Base-by-base conservation (phyloP, 2,888 invertebrate genomes). In the Yponomeuta cagnagella region DNA sequence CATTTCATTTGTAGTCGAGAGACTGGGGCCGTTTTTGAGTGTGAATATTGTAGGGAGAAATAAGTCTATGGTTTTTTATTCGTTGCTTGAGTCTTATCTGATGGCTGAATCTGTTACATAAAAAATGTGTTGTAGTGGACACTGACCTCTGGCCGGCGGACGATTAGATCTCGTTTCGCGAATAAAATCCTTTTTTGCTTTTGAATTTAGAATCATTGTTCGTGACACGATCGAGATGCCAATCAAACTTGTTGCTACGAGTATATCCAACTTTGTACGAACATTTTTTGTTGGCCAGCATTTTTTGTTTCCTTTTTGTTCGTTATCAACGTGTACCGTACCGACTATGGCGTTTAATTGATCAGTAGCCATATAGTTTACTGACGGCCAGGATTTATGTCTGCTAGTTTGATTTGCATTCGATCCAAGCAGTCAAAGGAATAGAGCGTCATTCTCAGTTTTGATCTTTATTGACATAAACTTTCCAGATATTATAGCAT, bases 141-240 rank as follows among this genome's bases (percentile, higher is more conserved):
- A 5, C 52, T 58, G 15, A 58, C 15, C 52, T 58, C 52, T 58
- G 15, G 15, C 15, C 15, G 52, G 52, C 15, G 52, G 52, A 15
- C 52, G 12, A 58, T 58, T 58, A 58, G 52, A 58, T 12, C 52
- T 12, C 15, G 52, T 58, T 58, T 58, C 52, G 52, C 52, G 52
- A 58, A 58, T 58, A 58, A 58, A 58, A 58, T 58, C 15, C 52
- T 58, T 58, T 58, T 58, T 58, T 58, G 52, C 43, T 58, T 58
- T 58, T 58, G 52, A 58, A 58, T 58, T 58, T 58, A 58, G 15
- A 58, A 58, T 58, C 52, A 58, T 58, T 58, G 52, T 58, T 15
- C 52, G 52, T 58, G 52, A 58, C 52, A 58, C 52, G 52, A 58
- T 58, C 52, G 15, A 58, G 52, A 58, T 58, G 52, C 52, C 52